phyloP scores from a whole-genome alignment of 2,113 vertebrate species.

The Coturnix japonica region DNA sequence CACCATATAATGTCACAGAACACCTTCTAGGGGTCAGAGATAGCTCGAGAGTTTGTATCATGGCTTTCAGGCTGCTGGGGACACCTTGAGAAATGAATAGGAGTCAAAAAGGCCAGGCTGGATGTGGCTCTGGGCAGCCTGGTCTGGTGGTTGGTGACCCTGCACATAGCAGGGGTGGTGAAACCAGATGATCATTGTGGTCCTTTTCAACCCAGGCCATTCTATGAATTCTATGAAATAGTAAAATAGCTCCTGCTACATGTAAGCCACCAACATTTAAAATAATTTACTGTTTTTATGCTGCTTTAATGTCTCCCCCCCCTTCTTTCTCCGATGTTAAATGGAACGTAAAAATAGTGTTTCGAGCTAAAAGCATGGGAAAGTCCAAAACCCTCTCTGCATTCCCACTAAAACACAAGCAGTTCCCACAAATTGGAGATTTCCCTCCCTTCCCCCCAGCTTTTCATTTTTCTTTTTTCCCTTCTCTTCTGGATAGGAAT shows the following conservation, averaged over 20 bases:
- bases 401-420: conserved; percentile 53
- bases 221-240: no score
- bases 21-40: background rate
- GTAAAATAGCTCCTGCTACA: background rate
- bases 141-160: no score
- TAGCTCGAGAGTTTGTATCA: background rate
- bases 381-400: conserved; percentile 34
- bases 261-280: background rate
- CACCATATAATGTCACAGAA: background rate
- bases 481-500: background rate
- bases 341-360: conserved; percentile 64
- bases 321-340: background rate
- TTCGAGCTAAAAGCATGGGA: conserved; percentile 43
- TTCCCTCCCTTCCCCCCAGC: conserved; percentile 22
- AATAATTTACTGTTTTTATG: background rate
- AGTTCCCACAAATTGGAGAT: conserved; percentile 72
- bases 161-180: no score
- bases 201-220: no score
- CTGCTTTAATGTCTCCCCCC: background rate
- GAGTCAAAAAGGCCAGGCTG: background rate
- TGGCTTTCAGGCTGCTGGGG: rapidly evolving
- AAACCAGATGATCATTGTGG: no score
- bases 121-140: no score
- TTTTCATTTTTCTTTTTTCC: background rate
- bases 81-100: background rate